Evolutionary conservation across 2,113 vertebrate species (phyloP), one percentile per base, ranked within the genome.

Genomic region (Dascyllus trimaculatus): DNA sequence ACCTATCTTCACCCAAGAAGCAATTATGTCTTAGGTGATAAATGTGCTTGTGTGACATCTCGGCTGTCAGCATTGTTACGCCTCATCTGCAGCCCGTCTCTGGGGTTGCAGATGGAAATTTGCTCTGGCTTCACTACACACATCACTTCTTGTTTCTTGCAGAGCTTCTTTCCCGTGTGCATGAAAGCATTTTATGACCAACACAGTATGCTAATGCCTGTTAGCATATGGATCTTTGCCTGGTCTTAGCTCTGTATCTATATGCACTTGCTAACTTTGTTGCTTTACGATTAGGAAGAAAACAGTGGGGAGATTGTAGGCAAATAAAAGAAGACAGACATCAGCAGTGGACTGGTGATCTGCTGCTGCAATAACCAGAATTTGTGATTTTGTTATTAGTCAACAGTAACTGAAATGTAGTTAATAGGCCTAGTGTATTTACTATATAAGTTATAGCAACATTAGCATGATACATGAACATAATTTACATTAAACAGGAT

Each of bases 51-150:
- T 68, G 75, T 52, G 71, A 80, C 78, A 75, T 73, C 75, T 81
- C 52, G 52, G 86, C 85, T 86, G 86, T 89, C 90, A 93, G 72
- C 54, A 60, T 65, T 63, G 80, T 81, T 82, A 75, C 35, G 62
- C 69, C 78, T 92, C 86, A 84, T 83, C 82, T 82, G 68, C 65
- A 81, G 59, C 66, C 21, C 5, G 35, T 81, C 88, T 89, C 79
- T 2, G 4, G 74, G 46, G 80, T 38, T 85, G 67, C 79, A 71
- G 75, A 88, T 85, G 69, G 68, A 90, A 81, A 86, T 80, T 61
- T 77, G 57, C 59, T 80, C 66, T 17, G 61, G 69, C 78, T 68
- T 56, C 72, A 61, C 80, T 66, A 71, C 87, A 83, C 82, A 62
- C 54, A 59, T 86, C 63, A 52, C 60, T 75, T 80, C 66, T 81